Conservation (phyloP, 1,140 invertebrate species). For the Andricus grossulariae region DNA sequence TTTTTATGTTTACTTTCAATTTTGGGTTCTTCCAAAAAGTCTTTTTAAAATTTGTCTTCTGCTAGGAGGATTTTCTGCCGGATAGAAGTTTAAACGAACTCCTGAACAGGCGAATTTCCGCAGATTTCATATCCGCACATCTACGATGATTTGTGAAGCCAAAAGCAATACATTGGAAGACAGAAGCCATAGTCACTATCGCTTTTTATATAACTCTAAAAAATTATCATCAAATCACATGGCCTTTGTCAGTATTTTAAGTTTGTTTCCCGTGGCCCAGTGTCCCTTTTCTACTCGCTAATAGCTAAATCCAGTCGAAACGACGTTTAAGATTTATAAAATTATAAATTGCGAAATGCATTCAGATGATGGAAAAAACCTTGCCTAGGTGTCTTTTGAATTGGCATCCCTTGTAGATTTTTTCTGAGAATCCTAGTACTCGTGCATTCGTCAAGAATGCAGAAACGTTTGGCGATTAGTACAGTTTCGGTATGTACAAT, state of each 20-base stretch:
- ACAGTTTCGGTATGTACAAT: background rate
- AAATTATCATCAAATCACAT: background rate
- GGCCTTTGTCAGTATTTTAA: background rate
- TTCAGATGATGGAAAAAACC: background rate
- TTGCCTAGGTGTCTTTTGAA: background rate
- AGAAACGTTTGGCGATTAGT: background rate
- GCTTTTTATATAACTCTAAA: background rate
- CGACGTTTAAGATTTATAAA: background rate
- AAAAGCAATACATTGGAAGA: background rate
- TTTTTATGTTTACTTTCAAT: too few relatives aligned
- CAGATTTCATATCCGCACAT: conserved; percentile 21
- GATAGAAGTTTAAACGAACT: background rate
- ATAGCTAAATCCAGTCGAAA: background rate
- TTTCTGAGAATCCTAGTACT: background rate
- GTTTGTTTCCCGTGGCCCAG: background rate
- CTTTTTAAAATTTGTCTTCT: background rate
- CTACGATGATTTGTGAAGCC: background rate
- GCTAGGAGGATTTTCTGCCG: background rate
- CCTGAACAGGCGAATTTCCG: background rate
- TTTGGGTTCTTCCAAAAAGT: background rate
- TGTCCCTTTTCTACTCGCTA: conserved; percentile 4
- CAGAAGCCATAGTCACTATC: background rate
- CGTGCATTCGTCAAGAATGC: background rate
- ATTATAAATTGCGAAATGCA: too few relatives aligned
- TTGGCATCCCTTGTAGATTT: too few relatives aligned